A percentile compares a stretch with the other conserved stretches of the same genome.
Conservation (phyloP, 2,797 vertebrate species). For the Kryptopterus vitreolus region DNA sequence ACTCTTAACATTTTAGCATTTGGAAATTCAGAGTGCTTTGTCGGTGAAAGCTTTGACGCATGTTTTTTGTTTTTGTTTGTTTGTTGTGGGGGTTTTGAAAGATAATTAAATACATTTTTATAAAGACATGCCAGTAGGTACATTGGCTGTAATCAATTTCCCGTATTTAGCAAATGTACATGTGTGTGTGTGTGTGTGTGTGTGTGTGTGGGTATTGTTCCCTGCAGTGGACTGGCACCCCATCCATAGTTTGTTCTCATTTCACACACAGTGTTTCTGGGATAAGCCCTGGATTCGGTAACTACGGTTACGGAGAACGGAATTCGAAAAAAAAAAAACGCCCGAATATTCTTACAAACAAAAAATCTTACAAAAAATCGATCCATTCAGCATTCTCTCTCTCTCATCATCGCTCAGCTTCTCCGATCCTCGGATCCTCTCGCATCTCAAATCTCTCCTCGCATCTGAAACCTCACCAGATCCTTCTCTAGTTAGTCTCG, state of each 20-base stretch:
- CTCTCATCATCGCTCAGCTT: too few relatives aligned
- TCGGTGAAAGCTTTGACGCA: too few relatives aligned
- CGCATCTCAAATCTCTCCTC: too few relatives aligned
- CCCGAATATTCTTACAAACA: not conserved
- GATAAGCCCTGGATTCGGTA: too few relatives aligned
- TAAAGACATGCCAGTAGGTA: not conserved
- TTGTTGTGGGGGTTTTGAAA: too few relatives aligned
- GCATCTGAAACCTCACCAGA: too few relatives aligned
- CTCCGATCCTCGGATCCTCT: too few relatives aligned
- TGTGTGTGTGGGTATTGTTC: not conserved
- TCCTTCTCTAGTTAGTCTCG: too few relatives aligned
- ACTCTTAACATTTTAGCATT: not conserved
- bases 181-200: not conserved
- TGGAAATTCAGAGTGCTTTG: not conserved
- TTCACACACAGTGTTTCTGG: not conserved
- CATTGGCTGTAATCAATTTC: not conserved
- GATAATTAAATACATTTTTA: too few relatives aligned
- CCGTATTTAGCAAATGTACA: not conserved
- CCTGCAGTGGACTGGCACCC: not conserved
- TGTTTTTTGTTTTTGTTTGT: too few relatives aligned
- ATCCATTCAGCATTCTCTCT: slow-evolving; percentile 13
- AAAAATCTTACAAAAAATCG: too few relatives aligned
- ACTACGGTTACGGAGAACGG: not conserved
- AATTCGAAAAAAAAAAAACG: not conserved
- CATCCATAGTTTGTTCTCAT: not conserved